Evolutionary conservation across 2,113 vertebrate species (phyloP).

Genomic region (Monarcha castaneiventris): DNA sequence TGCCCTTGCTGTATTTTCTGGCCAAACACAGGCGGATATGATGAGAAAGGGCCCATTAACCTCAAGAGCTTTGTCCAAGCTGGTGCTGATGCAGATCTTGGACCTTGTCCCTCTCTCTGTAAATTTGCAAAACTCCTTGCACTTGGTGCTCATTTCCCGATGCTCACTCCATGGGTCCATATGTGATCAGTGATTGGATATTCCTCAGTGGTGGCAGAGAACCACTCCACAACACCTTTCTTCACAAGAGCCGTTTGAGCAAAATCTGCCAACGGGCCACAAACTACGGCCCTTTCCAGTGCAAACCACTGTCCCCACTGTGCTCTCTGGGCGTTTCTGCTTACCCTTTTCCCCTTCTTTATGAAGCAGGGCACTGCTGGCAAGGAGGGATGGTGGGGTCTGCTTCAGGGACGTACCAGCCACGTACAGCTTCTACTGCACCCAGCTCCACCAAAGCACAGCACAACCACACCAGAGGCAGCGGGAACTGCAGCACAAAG

Average conservation of each 20-base stretch:
- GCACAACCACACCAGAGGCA: neutral
- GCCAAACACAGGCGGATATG: neutral
- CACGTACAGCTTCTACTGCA: accelerated
- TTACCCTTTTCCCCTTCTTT: neutral
- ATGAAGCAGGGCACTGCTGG: neutral
- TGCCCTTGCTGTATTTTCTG: neutral
- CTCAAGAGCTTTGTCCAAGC: neutral
- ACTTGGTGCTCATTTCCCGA: neutral
- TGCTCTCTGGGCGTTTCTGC: neutral
- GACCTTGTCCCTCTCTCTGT: neutral
- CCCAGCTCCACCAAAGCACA: neutral
- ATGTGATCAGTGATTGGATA: neutral
- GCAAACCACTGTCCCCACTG: neutral
- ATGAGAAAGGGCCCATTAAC: neutral
- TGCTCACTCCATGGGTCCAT: neutral
- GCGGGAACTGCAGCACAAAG: neutral
- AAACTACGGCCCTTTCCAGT: neutral
- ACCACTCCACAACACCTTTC: neutral
- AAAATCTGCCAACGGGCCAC: neutral
- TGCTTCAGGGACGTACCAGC: neutral
- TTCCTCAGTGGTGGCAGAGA: neutral
- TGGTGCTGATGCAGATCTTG: neutral
- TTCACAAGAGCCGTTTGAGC: neutral
- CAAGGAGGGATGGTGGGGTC: neutral
- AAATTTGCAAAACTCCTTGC: neutral